These are phyloP conservation scores for Epizoanthus ramosus DNA, from an alignment of 92 coral and sea anemone genomes.

Conservation along the genomic window DNA sequence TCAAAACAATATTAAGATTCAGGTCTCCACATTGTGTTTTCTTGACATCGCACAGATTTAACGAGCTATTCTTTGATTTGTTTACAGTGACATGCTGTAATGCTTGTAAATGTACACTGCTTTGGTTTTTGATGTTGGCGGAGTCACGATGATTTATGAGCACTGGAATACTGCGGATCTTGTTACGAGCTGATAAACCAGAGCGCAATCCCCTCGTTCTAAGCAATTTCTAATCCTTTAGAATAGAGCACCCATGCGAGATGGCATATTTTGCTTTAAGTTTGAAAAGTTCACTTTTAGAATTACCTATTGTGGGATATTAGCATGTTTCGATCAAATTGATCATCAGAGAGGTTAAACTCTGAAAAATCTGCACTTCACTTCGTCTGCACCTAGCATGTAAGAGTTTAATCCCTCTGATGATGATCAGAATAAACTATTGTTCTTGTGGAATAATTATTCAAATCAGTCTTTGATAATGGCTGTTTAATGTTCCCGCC, in stretches of 20 bases:
- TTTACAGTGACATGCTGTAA: slow-evolving; percentile 24
- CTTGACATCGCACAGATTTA: neutral
- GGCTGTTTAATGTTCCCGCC: slow-evolving; percentile 8
- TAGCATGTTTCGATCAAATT: no score
- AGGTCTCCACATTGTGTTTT: no score
- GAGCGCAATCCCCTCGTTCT: slow-evolving; percentile 38
- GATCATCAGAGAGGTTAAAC: no score
- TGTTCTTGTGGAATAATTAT: slow-evolving; percentile 26
- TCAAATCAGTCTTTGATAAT: slow-evolving; percentile 6
- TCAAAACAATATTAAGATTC: neutral
- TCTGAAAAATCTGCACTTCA: no score
- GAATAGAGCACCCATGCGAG: slow-evolving; percentile 18
- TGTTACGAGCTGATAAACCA: slow-evolving; percentile 39
- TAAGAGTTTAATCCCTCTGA: no score
- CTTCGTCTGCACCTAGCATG: no score
- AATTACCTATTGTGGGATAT: slow-evolving; percentile 42
- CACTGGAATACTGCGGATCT: slow-evolving; percentile 26
- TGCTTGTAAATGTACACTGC: slow-evolving; percentile 25
- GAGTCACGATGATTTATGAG: slow-evolving; percentile 29
- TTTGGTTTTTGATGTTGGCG: slow-evolving; percentile 2
- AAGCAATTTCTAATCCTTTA: slow-evolving; percentile 40
- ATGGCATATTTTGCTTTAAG: slow-evolving; percentile 31
- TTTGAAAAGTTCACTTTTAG: slow-evolving; percentile 30
- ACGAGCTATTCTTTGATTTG: neutral
- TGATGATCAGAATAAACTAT: slow-evolving; percentile 42